phyloP scores from a whole-genome alignment of 2,888 invertebrate species.

The Mesochorus sp. region DNA sequence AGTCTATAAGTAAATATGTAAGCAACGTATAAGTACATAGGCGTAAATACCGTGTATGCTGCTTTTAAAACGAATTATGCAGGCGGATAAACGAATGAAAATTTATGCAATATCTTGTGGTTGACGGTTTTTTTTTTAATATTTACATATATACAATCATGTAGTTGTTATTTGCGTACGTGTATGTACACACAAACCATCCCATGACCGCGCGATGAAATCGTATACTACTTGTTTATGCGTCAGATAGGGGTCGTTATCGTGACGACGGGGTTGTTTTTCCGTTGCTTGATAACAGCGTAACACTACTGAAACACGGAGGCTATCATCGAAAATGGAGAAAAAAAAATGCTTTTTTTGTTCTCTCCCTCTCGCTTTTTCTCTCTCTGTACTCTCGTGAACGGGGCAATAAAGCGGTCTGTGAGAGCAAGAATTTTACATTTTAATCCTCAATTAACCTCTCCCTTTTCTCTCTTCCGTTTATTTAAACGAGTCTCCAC shows the following conservation, averaged over 20 bases:
- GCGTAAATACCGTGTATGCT: neutral
- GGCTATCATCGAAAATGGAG: neutral
- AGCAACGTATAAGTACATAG: neutral
- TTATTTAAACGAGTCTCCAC: neutral
- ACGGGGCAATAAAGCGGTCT: neutral
- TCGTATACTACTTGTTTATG: constrained; percentile 43
- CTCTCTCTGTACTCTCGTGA: neutral
- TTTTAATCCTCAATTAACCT: neutral
- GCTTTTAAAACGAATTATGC: constrained; percentile 32
- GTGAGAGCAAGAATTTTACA: neutral
- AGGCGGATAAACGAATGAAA: constrained; percentile 45
- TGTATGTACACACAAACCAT: neutral
- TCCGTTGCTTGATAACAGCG: constrained; percentile 21
- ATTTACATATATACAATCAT: constrained; percentile 3
- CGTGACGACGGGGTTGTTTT: constrained; percentile 12
- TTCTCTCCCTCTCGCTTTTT: no score
- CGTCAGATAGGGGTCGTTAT: constrained; percentile 39
- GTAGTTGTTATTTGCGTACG: no score
- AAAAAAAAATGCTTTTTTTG: neutral
- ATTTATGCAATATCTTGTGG: constrained; percentile 26
- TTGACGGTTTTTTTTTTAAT: constrained; percentile 5
- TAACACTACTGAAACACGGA: constrained; percentile 6
- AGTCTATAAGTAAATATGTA: constrained; percentile 9
- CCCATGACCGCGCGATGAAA: constrained; percentile 5
- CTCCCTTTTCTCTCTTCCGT: neutral